A percentile compares a stretch with the other conserved stretches of the same genome.
Evolutionary conservation across 2,113 vertebrate species (phyloP).

Genomic region (Pyxicephalus adspersus): DNA sequence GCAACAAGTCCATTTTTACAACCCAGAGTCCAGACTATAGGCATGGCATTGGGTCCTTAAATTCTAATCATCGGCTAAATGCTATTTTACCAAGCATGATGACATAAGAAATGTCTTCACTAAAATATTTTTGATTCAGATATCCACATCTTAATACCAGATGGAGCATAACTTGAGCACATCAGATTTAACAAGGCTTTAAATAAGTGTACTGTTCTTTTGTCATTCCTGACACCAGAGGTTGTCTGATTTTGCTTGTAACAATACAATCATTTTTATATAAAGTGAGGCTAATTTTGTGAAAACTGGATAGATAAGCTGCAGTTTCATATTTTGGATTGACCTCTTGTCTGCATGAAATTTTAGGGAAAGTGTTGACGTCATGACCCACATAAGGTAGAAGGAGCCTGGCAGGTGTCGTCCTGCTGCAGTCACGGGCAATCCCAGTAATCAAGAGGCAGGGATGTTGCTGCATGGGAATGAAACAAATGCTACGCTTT

Average conservation of each 20-base stretch:
- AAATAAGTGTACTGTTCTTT: too few relatives aligned
- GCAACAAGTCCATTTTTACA: too few relatives aligned
- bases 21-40: too few relatives aligned
- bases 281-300: background rate
- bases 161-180: too few relatives aligned
- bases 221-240: too few relatives aligned
- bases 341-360: background rate
- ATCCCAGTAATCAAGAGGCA: constrained; percentile 13
- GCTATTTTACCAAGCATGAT: too few relatives aligned
- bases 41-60: too few relatives aligned
- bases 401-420: constrained; percentile 2
- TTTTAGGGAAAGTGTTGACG: background rate
- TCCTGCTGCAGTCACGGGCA: background rate
- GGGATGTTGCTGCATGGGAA: background rate
- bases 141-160: too few relatives aligned
- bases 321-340: background rate
- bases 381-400: constrained; percentile 16
- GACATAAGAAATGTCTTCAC: too few relatives aligned
- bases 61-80: too few relatives aligned
- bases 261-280: background rate
- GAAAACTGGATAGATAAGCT: background rate
- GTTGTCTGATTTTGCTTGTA: background rate
- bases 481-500: background rate
- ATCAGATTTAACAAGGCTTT: too few relatives aligned
- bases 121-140: too few relatives aligned